A percentile compares a stretch with the other conserved stretches of the same genome.
phyloP scores from a whole-genome alignment of 2,113 vertebrate species.

The Bothrops jararaca region DNA sequence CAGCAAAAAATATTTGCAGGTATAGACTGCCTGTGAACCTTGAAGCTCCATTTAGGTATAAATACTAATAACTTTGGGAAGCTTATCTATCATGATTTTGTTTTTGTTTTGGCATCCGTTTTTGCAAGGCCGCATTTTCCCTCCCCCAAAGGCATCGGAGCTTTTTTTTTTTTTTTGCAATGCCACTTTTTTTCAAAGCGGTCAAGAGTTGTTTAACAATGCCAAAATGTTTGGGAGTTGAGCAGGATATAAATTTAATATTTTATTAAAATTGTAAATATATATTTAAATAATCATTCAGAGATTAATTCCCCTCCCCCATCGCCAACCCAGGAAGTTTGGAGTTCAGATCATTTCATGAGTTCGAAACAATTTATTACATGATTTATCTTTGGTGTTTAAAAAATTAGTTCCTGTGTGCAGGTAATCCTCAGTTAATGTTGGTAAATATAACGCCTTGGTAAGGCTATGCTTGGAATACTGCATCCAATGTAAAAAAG shows the following conservation, averaged over 20 bases:
- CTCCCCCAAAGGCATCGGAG: no score
- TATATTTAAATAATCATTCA: background rate
- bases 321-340: background rate
- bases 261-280: background rate
- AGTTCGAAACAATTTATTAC: background rate
- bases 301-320: background rate
- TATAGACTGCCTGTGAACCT: background rate
- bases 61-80: background rate
- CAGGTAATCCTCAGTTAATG: background rate
- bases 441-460: background rate
- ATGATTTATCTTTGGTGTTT: background rate
- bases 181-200: background rate
- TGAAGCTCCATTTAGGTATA: background rate
- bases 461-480: no score
- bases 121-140: background rate
- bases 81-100: background rate
- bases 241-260: background rate
- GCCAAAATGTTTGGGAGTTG: background rate
- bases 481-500: no score
- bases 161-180: background rate
- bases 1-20: background rate
- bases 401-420: background rate
- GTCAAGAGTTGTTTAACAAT: background rate
- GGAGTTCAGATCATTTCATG: background rate
- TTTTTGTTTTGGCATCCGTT: background rate